Conservation (phyloP, 1,140 invertebrate species). For the Andricus grossulariae region DNA sequence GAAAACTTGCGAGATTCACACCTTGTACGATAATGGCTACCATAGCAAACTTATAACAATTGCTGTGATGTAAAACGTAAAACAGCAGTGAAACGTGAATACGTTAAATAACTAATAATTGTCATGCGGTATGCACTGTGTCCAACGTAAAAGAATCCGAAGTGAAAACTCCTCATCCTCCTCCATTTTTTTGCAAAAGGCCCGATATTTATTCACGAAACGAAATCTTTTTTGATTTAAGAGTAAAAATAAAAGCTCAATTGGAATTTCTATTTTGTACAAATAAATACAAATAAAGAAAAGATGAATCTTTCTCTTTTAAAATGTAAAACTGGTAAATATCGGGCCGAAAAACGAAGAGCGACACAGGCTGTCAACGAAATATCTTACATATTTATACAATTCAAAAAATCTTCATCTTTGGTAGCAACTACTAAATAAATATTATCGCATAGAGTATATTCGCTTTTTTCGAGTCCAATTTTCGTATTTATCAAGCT, state of each 20-base stretch:
- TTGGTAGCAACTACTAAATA: constrained; percentile 76
- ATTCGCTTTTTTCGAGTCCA: constrained; percentile 30
- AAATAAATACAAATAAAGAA: background rate
- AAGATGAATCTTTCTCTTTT: background rate
- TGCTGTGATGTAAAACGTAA: constrained; percentile 63
- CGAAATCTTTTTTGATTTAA: too few relatives aligned
- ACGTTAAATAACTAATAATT: constrained; percentile 42
- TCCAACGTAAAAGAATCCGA: constrained; percentile 21
- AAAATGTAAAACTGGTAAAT: constrained; percentile 24
- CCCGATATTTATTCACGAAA: too few relatives aligned
- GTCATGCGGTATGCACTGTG: constrained; percentile 53
- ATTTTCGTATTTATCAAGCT: constrained; percentile 30
- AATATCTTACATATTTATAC: constrained; percentile 54
- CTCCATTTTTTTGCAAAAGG: background rate
- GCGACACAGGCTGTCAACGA: constrained; percentile 34
- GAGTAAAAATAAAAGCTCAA: too few relatives aligned
- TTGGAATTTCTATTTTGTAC: too few relatives aligned
- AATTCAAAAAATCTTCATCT: constrained; percentile 68
- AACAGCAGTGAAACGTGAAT: constrained; percentile 46
- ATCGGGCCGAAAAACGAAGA: constrained; percentile 29
- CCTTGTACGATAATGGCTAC: constrained; percentile 62
- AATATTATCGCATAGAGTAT: constrained; percentile 66
- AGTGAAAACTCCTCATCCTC: constrained; percentile 29
- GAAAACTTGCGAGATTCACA: constrained; percentile 34
- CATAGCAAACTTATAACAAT: constrained; percentile 55